Conservation (phyloP, 2,113 vertebrate genomes). For the Dinomys branickii region DNA sequence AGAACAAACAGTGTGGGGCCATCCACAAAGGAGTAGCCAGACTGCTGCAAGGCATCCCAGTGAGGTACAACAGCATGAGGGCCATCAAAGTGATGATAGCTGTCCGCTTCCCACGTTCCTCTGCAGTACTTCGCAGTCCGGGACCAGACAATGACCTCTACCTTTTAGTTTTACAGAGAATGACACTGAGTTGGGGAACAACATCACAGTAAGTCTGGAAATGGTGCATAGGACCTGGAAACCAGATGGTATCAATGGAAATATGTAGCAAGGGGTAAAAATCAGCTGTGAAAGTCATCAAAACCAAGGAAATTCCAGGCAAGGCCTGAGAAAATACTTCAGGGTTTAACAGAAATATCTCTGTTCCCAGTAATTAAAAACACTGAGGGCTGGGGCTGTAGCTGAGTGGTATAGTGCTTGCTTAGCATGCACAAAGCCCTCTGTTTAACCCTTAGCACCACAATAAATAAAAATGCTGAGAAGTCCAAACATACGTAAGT, state of each 20-base stretch:
- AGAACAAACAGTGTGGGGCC: not conserved
- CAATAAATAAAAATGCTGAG: slow-evolving; percentile 9
- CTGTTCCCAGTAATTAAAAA: slow-evolving; percentile 18
- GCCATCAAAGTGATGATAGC: not conserved
- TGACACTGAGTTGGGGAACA: not conserved
- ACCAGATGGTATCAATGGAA: slow-evolving; percentile 1
- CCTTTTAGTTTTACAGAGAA: slow-evolving; percentile 2
- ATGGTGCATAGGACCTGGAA: not conserved
- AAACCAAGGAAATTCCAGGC: slow-evolving; percentile 47
- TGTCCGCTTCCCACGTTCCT: not conserved
- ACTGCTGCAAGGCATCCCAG: not conserved
- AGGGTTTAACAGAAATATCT: slow-evolving; percentile 30
- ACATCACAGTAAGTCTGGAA: slow-evolving; percentile 19
- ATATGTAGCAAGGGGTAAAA: not conserved
- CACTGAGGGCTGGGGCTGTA: not conserved
- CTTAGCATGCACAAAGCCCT: not conserved
- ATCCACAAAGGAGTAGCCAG: not conserved
- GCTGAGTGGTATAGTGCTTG: not conserved
- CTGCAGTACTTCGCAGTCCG: not conserved
- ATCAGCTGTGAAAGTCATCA: slow-evolving; percentile 41
- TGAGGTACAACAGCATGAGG: not conserved
- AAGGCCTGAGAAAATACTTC: slow-evolving; percentile 44
- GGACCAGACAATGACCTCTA: not conserved
- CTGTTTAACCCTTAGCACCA: not conserved
- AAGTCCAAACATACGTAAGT: not conserved